Evolutionary conservation across 2,113 vertebrate genomes (phyloP), one percentile per base, ranked within the genome.

Genomic region (Petroica traversi): DNA sequence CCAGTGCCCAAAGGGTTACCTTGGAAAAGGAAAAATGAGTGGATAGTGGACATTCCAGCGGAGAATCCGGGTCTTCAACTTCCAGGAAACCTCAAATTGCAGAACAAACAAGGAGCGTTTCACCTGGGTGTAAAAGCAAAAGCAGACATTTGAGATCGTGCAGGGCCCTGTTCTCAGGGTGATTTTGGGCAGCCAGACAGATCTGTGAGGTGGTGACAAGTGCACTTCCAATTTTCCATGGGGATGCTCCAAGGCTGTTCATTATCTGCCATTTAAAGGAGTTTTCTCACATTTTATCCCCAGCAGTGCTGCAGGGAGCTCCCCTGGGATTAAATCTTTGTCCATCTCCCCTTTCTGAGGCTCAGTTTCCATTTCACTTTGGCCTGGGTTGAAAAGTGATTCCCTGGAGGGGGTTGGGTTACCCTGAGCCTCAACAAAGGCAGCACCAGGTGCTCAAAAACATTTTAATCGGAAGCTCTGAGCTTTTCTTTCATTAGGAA

Each of bases 391-490:
- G 89, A 24, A 69, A 63, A 79, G 46, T 5, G 64, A 86, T 88
- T 73, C 20, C 72, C 79, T 66, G 49, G 23, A 4, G 88, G 71
- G 93, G 92, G 33, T 92, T 77, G 64, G 41, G 91, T 97, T 97
- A 92, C 97, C 14, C 13, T 26, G 67, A 38, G 59, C 94, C 54
- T 25, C 52, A 3, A 33, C 66, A 85, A 49, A 94, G 63, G 55
- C 81, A 82, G 24, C 8, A 2, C 28, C 51, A 66, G 81, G 0
- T 8, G 62, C 67, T 86, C 48, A 6, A 38, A 7, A 73, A 43
- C 19, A 1, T 22, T 83, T 48, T 14, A 22, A 76, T 10, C 10
- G 2, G 4, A 10, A 64, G 3, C 34, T 55, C 48, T 22, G 82
- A 49, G 34, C 17, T 67, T 31, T 33, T 20, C 22, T 10, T 14